Evolutionary conservation across 2,888 invertebrate species (phyloP), one percentile per base, ranked within the genome.

Genomic region (Sicus ferrugineus): DNA sequence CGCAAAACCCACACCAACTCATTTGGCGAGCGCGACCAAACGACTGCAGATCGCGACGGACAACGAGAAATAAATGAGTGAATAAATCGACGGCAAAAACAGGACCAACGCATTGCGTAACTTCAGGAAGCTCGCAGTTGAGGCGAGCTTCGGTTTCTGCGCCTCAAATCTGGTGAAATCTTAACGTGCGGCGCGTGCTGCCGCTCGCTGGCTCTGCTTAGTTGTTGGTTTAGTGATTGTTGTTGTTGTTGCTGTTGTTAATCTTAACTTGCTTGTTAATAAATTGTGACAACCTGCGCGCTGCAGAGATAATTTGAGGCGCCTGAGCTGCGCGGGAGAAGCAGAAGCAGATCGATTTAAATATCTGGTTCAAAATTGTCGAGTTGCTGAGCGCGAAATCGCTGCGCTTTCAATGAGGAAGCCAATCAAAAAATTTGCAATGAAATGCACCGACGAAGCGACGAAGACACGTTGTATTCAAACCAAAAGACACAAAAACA

Each of bases 51-150:
- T 58, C 28, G 6, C 16, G 23, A n/a, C 2, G n/a, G 3, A 16
- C 14, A 26, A 16, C 30, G 19, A 9, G 14, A 62, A 62, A 62
- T 7, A 7, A 30, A 42, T 16, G 46, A n/a, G 21, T 38, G 23
- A 3, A 16, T 31, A 34, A 28, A 46, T 46, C 23, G 16, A 62
- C 14, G 3, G 14, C n/a, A n/a, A 48, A 34, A 34, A 66, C 65
- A 54, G 65, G 54, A 66, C 56, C 54, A 52, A 66, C 56, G 42
- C 52, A 66, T 66, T 66, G 65, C 65, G 42, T 66, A 66, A 66
- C 30, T 28, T 66, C 23, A 66, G 65, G 65, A 66, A 66, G 65
- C 34, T 31, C 16, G 42, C 19, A 7, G 5, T 31, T 31, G 56
- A 14, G 5, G 46, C n/a, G 7, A 2, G 23, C 19, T 50, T 21